Percentiles rank a stretch among this genome's conserved stretches.
Conservation (phyloP, 2,888 invertebrate species). For the Hydrotaea diabolus region DNA sequence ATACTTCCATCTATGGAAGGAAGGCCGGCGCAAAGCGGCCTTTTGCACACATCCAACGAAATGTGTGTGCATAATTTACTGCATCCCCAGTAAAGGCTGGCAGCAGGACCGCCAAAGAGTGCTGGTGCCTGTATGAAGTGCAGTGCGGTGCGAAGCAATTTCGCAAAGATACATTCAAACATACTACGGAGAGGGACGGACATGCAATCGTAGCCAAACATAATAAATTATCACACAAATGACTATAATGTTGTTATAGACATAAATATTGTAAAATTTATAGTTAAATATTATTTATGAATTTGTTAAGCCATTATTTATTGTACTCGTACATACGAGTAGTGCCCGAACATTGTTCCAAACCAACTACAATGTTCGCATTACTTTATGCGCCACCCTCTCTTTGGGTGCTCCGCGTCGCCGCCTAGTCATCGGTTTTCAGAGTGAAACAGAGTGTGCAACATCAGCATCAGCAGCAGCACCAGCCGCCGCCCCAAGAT, state of each 20-base stretch:
- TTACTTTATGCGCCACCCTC: neutral
- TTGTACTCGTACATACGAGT: constrained; percentile 43
- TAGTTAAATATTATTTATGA: constrained; percentile 68
- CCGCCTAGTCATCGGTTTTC: neutral
- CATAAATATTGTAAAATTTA: constrained; percentile 68
- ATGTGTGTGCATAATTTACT: constrained; percentile 24
- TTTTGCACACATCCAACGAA: constrained; percentile 14
- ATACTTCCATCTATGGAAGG: neutral
- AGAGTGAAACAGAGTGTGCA: neutral
- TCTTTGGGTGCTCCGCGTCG: too few relatives aligned
- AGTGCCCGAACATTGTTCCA: constrained; percentile 26
- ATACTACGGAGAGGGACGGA: too few relatives aligned
- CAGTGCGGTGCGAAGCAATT: neutral
- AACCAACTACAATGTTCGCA: neutral
- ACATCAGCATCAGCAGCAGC: neutral
- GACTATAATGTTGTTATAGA: constrained; percentile 67
- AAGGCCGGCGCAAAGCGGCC: neutral
- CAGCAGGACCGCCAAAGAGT: neutral
- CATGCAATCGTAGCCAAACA: constrained; percentile 44
- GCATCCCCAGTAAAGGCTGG: constrained; percentile 26
- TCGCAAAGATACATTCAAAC: constrained; percentile 15
- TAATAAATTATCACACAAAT: constrained; percentile 67
- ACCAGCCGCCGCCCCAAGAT: neutral
- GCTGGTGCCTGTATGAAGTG: constrained; percentile 19
- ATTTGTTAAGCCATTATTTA: constrained; percentile 68